These are phyloP conservation scores for Lordiphosa collinella DNA, from an alignment of 1,140 invertebrate species.

Conservation along the genomic window DNA sequence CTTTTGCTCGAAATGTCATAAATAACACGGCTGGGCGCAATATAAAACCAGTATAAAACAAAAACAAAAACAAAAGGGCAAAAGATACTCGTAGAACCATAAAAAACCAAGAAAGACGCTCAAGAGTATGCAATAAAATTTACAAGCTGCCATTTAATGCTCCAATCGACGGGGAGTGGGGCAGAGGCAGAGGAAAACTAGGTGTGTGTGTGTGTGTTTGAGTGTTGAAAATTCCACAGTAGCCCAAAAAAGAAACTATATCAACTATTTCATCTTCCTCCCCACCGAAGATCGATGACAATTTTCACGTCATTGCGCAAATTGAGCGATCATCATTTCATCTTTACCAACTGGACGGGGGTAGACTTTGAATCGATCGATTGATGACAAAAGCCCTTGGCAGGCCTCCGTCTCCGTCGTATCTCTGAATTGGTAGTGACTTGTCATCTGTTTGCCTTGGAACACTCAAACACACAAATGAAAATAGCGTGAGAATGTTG, in stretches of 20 bases:
- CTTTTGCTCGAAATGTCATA: constrained; percentile 71
- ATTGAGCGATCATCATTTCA: constrained; percentile 76
- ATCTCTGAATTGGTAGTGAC: constrained; percentile 52
- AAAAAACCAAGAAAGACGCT: constrained; percentile 47
- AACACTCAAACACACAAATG: constrained; percentile 46
- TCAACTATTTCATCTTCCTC: constrained; percentile 7
- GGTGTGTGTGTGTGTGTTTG: constrained; percentile 6
- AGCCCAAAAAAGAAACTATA: constrained; percentile 20
- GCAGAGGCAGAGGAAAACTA: neutral
- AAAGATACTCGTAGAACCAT: constrained; percentile 31
- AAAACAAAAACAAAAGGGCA: constrained; percentile 3
- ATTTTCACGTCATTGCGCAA: constrained; percentile 75
- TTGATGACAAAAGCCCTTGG: constrained; percentile 53
- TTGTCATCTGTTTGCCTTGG: constrained; percentile 57
- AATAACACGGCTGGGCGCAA: constrained; percentile 47
- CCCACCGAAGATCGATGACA: constrained; percentile 63
- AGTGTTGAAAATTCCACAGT: constrained; percentile 27
- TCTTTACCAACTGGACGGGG: constrained; percentile 9
- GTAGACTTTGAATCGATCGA: constrained; percentile 33
- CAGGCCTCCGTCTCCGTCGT: constrained; percentile 9
- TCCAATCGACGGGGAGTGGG: neutral
- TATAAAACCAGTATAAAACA: constrained; percentile 56
- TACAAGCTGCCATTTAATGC: constrained; percentile 58
- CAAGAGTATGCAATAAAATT: constrained; percentile 75
- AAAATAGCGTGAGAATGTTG: constrained; percentile 69